Base-by-base conservation (phyloP, 2,113 vertebrate genomes). In the Nothoprocta pentlandii region DNA sequence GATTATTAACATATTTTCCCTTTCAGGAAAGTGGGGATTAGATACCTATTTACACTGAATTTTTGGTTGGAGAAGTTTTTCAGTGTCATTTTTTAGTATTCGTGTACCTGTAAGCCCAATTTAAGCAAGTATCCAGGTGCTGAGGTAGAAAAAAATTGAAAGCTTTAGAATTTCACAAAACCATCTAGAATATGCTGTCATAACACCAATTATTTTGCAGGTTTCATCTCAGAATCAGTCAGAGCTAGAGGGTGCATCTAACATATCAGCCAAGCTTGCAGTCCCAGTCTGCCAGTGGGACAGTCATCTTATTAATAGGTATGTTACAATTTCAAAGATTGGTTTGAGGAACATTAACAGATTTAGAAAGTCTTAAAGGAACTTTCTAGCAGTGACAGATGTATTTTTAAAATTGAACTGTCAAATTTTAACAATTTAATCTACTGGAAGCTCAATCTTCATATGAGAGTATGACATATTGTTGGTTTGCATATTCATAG, bases 81-180 rank as follows among this genome's bases (percentile, higher is more conserved):
- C 2, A 0, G 5, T 36, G 14, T 5, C 36, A 58, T 39, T 88
- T 92, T 49, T 59, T 56, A 71, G 59, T 68, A 71, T 3, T 56
- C 3, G 6, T 80, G 8, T 10, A 85, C 7, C 5, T 54, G 62
- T 80, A 70, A 67, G 21, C 69, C 3, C 15, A 76, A 85, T 77
- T 83, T 39, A 88, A 42, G 16, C n/a, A 80, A 9, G 42, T 70
- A 54, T 12, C 36, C 9, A 7, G 8, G 21, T 78, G 23, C 6
- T 34, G 16, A 47, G 3, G 4, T 8, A 56, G 8, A 10, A 89
- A 92, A 56, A 87, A 91, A 51, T 5, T 54, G 39, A 85, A 78
- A 89, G 51, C 5, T 34, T 85, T 42, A 0, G 3, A 47, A 8
- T 63, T 44, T 44, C 0, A 0, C 74, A 51, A 78, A 77, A 42